These are phyloP conservation scores for Dreissena polymorpha DNA, from an alignment of 1,140 invertebrate genomes.

Conservation along the genomic window DNA sequence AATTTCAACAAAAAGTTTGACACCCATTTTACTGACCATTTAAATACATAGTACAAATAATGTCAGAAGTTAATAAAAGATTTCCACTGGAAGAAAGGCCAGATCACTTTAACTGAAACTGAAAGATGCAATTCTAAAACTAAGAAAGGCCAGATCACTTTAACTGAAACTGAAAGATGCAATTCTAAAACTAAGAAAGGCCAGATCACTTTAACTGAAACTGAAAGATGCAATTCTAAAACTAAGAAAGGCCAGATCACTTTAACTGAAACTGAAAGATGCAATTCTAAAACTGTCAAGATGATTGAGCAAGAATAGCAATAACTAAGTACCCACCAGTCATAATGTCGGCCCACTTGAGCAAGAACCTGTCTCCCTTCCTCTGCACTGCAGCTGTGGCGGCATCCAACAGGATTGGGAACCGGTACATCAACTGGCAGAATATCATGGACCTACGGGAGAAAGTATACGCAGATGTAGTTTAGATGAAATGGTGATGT, in stretches of 20 bases:
- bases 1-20: no score
- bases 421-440: slow-evolving; percentile 68
- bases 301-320: not conserved
- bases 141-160: no score
- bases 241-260: not conserved
- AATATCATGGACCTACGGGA: slow-evolving; percentile 71
- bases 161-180: no score
- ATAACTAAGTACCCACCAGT: slow-evolving; percentile 62
- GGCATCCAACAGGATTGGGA: slow-evolving; percentile 74
- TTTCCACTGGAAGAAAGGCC: no score
- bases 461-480: not conserved
- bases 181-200: no score
- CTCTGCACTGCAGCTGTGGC: slow-evolving; percentile 70
- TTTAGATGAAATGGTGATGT: not conserved
- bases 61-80: no score
- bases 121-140: no score
- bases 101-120: no score
- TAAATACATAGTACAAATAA: no score
- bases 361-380: slow-evolving; percentile 71
- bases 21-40: no score
- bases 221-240: no score
- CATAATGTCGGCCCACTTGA: slow-evolving; percentile 75
- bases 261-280: not conserved
- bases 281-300: not conserved
- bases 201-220: no score